A percentile compares a stretch with the other conserved stretches of the same genome.
These are phyloP conservation scores for Enteromius afrohamiltoni DNA, from an alignment of 2,797 vertebrate species.

Conservation along the genomic window DNA sequence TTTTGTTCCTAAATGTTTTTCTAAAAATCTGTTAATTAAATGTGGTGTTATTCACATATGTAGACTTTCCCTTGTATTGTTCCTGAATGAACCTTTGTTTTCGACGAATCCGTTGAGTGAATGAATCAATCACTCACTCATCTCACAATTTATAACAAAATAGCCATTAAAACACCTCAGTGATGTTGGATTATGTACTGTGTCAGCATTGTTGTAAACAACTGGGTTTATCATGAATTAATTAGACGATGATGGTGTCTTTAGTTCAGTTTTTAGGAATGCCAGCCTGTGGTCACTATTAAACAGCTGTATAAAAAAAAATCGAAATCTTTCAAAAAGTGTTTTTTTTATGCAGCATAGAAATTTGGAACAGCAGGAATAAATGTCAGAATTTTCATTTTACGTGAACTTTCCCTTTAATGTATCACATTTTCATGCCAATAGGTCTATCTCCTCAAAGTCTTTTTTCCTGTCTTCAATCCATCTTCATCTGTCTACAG, in stretches of 20 bases:
- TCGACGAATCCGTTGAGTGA: background rate
- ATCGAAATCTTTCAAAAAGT: background rate
- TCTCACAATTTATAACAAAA: background rate
- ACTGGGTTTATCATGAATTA: too few relatives aligned
- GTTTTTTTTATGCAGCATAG: background rate
- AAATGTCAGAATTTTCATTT: background rate
- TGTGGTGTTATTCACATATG: background rate
- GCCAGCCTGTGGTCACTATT: background rate
- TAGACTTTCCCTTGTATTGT: background rate
- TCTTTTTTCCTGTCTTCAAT: conserved; percentile 48
- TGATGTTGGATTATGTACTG: background rate
- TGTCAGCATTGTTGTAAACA: background rate
- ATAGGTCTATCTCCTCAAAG: conserved; percentile 41
- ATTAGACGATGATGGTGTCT: background rate
- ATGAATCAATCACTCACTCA: background rate
- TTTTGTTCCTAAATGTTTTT: too few relatives aligned
- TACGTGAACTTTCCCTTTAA: conserved; percentile 19
- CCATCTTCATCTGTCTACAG: conserved; percentile 51
- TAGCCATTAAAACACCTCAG: background rate
- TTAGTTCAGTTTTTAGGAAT: background rate
- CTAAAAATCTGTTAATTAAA: too few relatives aligned
- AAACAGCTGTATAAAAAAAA: background rate
- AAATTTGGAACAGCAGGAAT: background rate
- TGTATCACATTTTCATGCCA: conserved; percentile 46
- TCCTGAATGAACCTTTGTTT: background rate